phyloP scores from a whole-genome alignment of 2,888 invertebrate genomes.

The Quadriops clusia region DNA sequence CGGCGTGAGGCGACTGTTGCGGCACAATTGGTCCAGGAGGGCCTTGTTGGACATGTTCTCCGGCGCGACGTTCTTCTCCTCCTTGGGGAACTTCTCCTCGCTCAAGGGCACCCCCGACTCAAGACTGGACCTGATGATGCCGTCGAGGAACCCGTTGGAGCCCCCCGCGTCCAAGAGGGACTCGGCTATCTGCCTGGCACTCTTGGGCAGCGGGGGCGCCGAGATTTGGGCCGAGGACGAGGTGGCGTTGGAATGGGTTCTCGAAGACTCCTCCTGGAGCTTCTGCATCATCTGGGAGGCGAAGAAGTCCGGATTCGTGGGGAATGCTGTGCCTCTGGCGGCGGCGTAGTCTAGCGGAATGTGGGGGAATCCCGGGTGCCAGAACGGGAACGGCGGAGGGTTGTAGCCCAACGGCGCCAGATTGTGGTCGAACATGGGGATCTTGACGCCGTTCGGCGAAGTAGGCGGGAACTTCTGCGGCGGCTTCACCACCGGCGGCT shows the following conservation, averaged over 20 bases:
- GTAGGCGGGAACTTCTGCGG: constrained; percentile 41
- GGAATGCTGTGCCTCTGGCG: constrained; percentile 32
- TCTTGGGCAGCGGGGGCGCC: constrained; percentile 32
- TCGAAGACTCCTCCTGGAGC: constrained; percentile 59
- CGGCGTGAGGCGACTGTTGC: constrained; percentile 46
- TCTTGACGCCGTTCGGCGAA: constrained; percentile 61
- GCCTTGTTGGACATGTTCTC: constrained; percentile 49
- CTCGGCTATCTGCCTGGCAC: constrained; percentile 49
- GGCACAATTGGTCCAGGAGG: constrained; percentile 53
- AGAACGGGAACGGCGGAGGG: constrained; percentile 69
- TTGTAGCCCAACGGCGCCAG: constrained; percentile 49
- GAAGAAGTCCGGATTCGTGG: constrained; percentile 44
- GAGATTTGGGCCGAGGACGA: constrained; percentile 19
- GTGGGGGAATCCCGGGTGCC: constrained; percentile 46
- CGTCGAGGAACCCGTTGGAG: constrained; percentile 71
- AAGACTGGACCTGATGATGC: constrained; percentile 70
- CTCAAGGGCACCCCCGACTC: constrained; percentile 50
- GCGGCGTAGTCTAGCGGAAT: constrained; percentile 39
- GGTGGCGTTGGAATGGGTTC: constrained; percentile 19
- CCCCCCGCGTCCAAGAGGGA: constrained; percentile 53
- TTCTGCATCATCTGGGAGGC: constrained; percentile 72
- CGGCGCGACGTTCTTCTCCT: constrained; percentile 37
- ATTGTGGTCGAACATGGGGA: constrained; percentile 53
- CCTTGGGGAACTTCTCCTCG: constrained; percentile 42
- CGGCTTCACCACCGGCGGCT: constrained; percentile 35